A percentile compares a stretch with the other conserved stretches of the same genome.
These are phyloP conservation scores for Smutsia gigantea DNA, from an alignment of 2,797 vertebrate genomes.

Conservation along the genomic window DNA sequence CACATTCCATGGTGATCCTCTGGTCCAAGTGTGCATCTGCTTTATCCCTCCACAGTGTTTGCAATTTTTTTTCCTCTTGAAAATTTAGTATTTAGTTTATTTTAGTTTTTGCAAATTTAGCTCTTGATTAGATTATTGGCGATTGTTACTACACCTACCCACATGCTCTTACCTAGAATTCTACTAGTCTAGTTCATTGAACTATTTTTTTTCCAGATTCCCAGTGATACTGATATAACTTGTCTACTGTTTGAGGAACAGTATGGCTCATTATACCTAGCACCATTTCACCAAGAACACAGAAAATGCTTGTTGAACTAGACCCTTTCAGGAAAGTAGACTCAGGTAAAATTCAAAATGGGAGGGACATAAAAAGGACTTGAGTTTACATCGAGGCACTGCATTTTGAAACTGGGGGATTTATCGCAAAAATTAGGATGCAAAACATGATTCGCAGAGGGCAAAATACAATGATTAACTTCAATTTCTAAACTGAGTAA, in stretches of 20 bases:
- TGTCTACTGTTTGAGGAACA: background rate
- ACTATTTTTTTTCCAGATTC: background rate
- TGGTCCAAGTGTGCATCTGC: background rate
- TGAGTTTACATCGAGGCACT: background rate
- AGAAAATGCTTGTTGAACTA: background rate
- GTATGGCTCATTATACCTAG: background rate
- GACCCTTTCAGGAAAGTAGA: background rate
- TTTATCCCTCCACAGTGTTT: background rate
- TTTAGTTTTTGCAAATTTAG: background rate
- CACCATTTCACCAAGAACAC: background rate
- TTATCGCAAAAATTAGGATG: slow-evolving; percentile 24
- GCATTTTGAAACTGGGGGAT: background rate
- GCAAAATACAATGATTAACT: background rate
- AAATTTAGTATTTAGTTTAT: background rate
- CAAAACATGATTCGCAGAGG: background rate
- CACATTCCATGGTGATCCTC: background rate
- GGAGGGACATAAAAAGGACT: background rate
- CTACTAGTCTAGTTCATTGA: background rate
- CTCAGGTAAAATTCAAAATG: background rate
- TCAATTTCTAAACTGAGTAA: background rate
- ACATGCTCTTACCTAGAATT: background rate
- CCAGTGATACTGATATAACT: background rate
- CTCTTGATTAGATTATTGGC: background rate
- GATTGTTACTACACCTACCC: background rate
- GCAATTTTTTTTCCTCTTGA: background rate